phyloP scores from a whole-genome alignment of 2,888 invertebrate genomes.

The Nomada ferruginata region DNA sequence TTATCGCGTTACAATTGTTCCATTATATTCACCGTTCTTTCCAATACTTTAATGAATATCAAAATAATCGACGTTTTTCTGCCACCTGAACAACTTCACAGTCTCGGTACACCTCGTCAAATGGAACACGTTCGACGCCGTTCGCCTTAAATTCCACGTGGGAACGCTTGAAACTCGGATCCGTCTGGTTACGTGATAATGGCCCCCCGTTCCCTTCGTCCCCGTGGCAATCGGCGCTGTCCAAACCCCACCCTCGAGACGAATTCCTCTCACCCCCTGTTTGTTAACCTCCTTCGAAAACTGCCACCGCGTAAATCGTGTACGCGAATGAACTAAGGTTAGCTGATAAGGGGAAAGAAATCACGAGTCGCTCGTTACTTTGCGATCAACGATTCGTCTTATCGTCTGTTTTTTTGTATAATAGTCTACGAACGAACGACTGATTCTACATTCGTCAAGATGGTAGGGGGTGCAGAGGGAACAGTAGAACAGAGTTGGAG shows the following conservation, averaged over 20 bases:
- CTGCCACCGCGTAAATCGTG: background rate
- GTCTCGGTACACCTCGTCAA: background rate
- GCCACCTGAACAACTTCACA: background rate
- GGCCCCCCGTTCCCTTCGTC: slow-evolving; percentile 40
- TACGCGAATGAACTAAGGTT: slow-evolving; percentile 35
- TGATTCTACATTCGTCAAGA: slow-evolving; percentile 83
- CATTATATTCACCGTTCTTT: background rate
- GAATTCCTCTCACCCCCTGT: slow-evolving; percentile 18
- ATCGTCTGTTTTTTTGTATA: slow-evolving; percentile 72
- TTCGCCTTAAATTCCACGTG: slow-evolving; percentile 63
- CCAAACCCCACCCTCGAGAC: slow-evolving; percentile 41
- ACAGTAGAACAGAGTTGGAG: slow-evolving; percentile 50
- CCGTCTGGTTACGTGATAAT: slow-evolving; percentile 71
- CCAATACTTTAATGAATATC: background rate
- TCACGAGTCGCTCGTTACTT: slow-evolving; percentile 76
- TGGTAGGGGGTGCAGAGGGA: background rate
- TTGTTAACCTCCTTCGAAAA: slow-evolving; percentile 27
- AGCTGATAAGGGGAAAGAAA: slow-evolving; percentile 47
- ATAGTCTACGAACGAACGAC: slow-evolving; percentile 67
- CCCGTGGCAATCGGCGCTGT: slow-evolving; percentile 57
- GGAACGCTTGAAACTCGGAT: slow-evolving; percentile 67
- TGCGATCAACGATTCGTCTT: slow-evolving; percentile 81
- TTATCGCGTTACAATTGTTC: slow-evolving; percentile 24
- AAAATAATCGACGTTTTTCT: background rate
- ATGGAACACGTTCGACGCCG: slow-evolving; percentile 41